Conservation (phyloP, 1,140 invertebrate species). For the Caenorhabditis inopinata region DNA sequence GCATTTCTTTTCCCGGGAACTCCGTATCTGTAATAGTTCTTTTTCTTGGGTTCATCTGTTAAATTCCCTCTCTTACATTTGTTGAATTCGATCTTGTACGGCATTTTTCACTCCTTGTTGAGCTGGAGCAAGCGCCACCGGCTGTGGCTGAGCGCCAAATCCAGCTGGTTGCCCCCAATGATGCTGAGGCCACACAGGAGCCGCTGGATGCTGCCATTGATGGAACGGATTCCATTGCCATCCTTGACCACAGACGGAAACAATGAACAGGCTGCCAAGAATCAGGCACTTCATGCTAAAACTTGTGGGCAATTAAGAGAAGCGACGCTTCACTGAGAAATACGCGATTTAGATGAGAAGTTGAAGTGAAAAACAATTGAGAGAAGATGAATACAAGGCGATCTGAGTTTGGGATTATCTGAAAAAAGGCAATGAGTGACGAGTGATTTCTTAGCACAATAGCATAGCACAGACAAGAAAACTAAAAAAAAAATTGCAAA, state of each 20-base stretch:
- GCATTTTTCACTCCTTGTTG: conserved; percentile 19
- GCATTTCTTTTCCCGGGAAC: conserved; percentile 47
- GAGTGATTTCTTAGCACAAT: no score
- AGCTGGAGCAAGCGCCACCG: background rate
- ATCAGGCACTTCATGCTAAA: conserved; percentile 1
- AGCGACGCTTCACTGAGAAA: background rate
- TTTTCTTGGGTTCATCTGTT: background rate
- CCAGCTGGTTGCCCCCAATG: background rate
- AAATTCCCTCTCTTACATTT: background rate
- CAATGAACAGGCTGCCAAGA: background rate
- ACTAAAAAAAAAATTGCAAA: no score
- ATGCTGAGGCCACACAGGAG: conserved; percentile 5
- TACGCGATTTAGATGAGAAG: background rate
- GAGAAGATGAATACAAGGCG: no score
- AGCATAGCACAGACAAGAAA: no score
- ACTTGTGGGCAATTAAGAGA: background rate
- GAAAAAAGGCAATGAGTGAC: background rate
- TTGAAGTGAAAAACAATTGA: background rate
- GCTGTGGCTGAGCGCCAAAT: background rate
- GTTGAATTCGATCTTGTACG: background rate
- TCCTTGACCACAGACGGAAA: background rate
- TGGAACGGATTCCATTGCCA: conserved; percentile 31
- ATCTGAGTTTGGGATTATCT: no score
- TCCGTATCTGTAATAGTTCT: conserved; percentile 35
- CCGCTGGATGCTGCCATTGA: conserved; percentile 30